Conservation (phyloP, 2,797 vertebrate species). For the Sebastes jordani region DNA sequence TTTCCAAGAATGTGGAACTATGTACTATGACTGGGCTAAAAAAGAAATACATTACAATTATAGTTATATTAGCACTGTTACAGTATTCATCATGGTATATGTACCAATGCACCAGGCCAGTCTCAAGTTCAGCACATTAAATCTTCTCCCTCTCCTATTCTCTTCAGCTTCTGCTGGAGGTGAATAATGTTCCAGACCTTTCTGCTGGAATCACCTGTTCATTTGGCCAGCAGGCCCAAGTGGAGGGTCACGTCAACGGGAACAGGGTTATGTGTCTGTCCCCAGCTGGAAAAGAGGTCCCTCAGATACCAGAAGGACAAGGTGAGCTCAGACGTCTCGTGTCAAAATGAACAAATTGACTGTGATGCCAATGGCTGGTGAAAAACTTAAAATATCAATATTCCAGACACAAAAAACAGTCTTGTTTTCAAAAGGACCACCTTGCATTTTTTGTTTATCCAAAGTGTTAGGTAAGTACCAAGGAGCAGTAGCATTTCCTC, state of each 20-base stretch:
- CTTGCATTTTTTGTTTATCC: conserved; percentile 28
- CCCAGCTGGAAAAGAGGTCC: conserved; percentile 89
- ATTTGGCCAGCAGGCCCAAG: conserved; percentile 90
- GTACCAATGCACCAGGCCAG: background rate
- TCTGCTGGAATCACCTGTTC: conserved; percentile 89
- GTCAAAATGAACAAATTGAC: background rate
- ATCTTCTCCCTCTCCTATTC: background rate
- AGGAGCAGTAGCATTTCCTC: conserved; percentile 44
- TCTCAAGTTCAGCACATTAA: background rate
- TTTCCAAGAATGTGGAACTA: no score
- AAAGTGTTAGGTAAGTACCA: conserved; percentile 39
- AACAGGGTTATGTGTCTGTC: conserved; percentile 91
- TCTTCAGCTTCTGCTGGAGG: conserved; percentile 88
- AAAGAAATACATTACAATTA: no score
- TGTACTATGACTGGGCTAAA: no score
- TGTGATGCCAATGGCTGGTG: background rate
- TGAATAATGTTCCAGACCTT: conserved; percentile 92
- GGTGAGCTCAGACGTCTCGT: conserved; percentile 77
- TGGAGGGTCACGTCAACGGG: conserved; percentile 90
- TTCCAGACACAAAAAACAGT: background rate
- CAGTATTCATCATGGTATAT: background rate
- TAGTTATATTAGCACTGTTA: background rate
- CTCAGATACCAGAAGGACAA: conserved; percentile 90
- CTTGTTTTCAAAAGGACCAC: conserved; percentile 27
- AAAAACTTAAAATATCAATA: conserved; percentile 7